These are phyloP conservation scores for Sternarchorhynchus goeldii DNA, from an alignment of 2,797 vertebrate genomes.

Conservation along the genomic window DNA sequence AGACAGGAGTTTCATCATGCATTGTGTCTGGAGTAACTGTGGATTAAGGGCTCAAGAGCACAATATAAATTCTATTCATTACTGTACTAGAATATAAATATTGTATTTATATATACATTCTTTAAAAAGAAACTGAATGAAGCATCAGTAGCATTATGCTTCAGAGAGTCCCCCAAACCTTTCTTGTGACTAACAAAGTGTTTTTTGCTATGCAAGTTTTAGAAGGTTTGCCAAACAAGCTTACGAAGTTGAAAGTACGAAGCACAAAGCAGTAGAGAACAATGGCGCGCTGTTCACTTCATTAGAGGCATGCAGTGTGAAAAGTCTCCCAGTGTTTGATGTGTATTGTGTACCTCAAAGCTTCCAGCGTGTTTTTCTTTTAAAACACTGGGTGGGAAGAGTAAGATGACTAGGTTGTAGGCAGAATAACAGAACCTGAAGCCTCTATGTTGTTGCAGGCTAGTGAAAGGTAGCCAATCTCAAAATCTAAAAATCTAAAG, in stretches of 20 bases:
- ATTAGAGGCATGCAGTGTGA: constrained; percentile 6
- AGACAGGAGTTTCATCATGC: no score
- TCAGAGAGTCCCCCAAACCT: not conserved
- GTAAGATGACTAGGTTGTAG: not conserved
- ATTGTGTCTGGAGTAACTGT: no score
- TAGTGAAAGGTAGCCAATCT: not conserved
- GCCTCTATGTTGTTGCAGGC: not conserved
- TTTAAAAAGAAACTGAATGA: not conserved
- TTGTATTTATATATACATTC: no score
- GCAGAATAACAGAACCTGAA: not conserved
- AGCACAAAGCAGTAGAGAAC: not conserved
- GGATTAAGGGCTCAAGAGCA: no score
- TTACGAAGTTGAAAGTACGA: not conserved
- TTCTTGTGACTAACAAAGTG: not conserved
- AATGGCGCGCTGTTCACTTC: not conserved
- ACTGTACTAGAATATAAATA: no score
- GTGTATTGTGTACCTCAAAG: constrained; percentile 7
- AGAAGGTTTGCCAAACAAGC: not conserved
- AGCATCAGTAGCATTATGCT: constrained; percentile 7
- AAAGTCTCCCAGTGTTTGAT: not conserved
- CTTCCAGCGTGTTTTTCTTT: constrained; percentile 6
- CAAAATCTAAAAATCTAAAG: constrained; percentile 4
- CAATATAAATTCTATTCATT: no score
- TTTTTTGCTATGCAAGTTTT: not conserved
- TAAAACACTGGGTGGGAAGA: not conserved